A percentile compares a stretch with the other conserved stretches of the same genome.
Evolutionary conservation across 2,113 vertebrate species (phyloP).

Genomic region (Delphinapterus leucas): DNA sequence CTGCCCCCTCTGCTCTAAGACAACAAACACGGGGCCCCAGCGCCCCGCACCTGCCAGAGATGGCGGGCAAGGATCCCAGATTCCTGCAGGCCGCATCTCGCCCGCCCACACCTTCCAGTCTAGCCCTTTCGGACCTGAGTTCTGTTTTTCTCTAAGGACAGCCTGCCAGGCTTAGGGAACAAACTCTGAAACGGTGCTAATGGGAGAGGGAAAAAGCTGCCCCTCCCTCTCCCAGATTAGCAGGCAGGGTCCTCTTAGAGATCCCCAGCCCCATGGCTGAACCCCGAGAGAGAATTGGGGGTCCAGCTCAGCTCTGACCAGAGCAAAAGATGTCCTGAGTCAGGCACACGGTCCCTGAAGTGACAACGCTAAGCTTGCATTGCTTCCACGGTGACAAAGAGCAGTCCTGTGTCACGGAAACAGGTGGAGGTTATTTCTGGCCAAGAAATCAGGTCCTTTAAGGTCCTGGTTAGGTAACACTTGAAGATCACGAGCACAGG

Average conservation of each 20-base stretch:
- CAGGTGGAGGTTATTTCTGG: neutral
- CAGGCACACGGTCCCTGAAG: neutral
- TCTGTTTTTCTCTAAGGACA: neutral
- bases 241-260: neutral
- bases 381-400: neutral
- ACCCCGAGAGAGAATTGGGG: neutral
- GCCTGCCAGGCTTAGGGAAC: neutral
- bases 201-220: neutral
- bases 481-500: neutral
- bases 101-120: neutral
- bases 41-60: neutral
- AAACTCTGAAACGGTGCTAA: neutral
- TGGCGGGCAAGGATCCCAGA: neutral
- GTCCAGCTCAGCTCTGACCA: neutral
- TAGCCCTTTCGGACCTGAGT: neutral
- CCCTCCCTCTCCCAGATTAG: neutral
- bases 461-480: neutral
- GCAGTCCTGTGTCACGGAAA: neutral
- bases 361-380: neutral
- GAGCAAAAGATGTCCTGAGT: neutral
- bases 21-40: neutral
- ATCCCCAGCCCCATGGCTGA: neutral
- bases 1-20: too few relatives aligned
- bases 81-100: neutral
- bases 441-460: neutral